Evolutionary conservation across 1,140 invertebrate genomes (phyloP).

Genomic region (Lerema accius): DNA sequence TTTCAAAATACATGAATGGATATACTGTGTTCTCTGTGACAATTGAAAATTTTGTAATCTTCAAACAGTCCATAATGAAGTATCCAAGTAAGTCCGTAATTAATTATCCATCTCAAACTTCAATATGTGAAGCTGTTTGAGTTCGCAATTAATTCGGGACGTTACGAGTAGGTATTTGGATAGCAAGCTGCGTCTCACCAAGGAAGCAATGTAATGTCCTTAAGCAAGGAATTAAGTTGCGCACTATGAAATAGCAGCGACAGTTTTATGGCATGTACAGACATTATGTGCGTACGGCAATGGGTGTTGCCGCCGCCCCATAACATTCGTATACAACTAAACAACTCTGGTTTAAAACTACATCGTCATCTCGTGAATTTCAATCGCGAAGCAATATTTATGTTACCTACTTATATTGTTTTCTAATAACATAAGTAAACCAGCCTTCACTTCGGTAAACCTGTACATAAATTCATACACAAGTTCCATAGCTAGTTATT

Average conservation of each 20-base stretch:
- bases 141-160: not conserved
- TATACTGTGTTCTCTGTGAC: conserved; percentile 43
- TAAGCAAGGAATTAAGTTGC: conserved; percentile 28
- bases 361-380: conserved; percentile 36
- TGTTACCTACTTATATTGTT: conserved; percentile 24
- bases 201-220: conserved; percentile 10
- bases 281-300: conserved; percentile 49
- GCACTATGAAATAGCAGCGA: conserved; percentile 28
- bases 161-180: not conserved
- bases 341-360: conserved; percentile 46
- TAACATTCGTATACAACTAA: conserved; percentile 50
- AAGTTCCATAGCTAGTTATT: too few species aligned
- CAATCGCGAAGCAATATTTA: conserved; percentile 41
- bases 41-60: too few species aligned
- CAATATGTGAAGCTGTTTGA: not conserved
- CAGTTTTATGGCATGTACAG: conserved; percentile 49
- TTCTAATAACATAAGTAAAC: too few species aligned
- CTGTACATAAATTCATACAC: too few species aligned
- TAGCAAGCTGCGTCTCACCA: conserved; percentile 3
- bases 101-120: too few species aligned
- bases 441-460: too few species aligned
- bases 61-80: too few species aligned
- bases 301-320: conserved; percentile 47
- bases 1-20: conserved; percentile 64
- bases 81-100: too few species aligned